A percentile compares a stretch with the other conserved stretches of the same genome.
These are phyloP conservation scores for Aricia artaxerxes DNA, from an alignment of 2,888 invertebrate species.

Conservation along the genomic window DNA sequence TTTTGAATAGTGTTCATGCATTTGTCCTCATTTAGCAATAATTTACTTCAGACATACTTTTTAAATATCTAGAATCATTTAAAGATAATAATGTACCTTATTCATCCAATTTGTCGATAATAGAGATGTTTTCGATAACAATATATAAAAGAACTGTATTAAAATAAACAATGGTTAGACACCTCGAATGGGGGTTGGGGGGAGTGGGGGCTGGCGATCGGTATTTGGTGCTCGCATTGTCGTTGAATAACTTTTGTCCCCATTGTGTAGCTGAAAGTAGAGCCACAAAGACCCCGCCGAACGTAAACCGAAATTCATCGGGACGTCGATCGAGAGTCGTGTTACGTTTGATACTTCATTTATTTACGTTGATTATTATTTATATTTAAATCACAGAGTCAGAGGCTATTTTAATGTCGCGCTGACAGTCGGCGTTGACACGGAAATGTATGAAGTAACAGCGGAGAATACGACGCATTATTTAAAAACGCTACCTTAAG, in stretches of 20 bases:
- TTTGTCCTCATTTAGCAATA: too few species aligned
- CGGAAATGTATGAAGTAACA: too few species aligned
- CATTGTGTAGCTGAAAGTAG: conserved; percentile 76
- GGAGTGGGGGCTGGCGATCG: conserved; percentile 69
- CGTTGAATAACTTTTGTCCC: conserved; percentile 81
- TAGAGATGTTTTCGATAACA: conserved; percentile 61
- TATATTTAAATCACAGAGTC: neutral
- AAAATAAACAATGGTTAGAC: conserved; percentile 77
- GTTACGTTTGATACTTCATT: conserved; percentile 61
- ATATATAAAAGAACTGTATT: conserved; percentile 76
- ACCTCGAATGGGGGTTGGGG: conserved; percentile 53
- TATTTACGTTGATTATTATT: conserved; percentile 18
- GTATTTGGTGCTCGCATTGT: conserved; percentile 81
- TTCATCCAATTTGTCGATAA: conserved; percentile 59
- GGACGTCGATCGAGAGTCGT: conserved; percentile 73
- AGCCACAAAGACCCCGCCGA: conserved; percentile 78
- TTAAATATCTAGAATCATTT: neutral
- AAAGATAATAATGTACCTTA: neutral
- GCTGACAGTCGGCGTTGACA: too few species aligned
- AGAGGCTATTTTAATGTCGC: too few species aligned
- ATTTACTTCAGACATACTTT: too few species aligned
- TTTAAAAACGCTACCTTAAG: too few species aligned
- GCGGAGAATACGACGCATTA: too few species aligned
- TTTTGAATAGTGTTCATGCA: too few species aligned
- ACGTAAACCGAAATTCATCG: conserved; percentile 80